A percentile compares a stretch with the other conserved stretches of the same genome.
phyloP scores from a whole-genome alignment of 2,888 invertebrate species.

The Philereme transversata region DNA sequence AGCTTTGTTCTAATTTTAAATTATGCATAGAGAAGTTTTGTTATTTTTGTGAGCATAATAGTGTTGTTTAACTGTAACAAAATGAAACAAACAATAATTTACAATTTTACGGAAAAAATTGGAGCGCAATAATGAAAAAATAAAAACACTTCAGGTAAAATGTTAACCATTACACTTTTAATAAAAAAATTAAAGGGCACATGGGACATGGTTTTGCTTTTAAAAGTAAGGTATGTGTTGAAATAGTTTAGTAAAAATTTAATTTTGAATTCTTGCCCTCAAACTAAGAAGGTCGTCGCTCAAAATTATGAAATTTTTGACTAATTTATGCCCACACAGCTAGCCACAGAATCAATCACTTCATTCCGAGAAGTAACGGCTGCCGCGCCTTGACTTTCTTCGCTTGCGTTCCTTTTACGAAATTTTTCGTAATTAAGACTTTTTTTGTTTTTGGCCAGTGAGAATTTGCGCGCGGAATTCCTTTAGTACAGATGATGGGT shows the following conservation, averaged over 20 bases:
- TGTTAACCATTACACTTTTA: background rate
- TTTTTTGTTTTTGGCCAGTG: constrained; percentile 47
- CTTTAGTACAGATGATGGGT: constrained; percentile 20
- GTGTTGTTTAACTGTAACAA: no score
- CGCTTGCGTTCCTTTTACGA: constrained; percentile 62
- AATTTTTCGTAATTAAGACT: constrained; percentile 71
- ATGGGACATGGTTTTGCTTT: background rate
- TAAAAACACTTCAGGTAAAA: no score
- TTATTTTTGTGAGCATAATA: no score
- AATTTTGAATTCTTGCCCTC: constrained; percentile 7
- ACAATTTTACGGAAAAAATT: no score
- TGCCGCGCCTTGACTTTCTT: constrained; percentile 60
- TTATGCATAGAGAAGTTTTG: no score
- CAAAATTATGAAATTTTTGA: constrained; percentile 16
- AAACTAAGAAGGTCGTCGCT: constrained; percentile 10
- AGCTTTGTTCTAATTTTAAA: no score
- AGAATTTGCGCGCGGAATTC: constrained; percentile 35
- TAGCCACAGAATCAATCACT: constrained; percentile 66
- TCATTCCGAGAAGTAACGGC: constrained; percentile 68
- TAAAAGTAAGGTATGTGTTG: background rate
- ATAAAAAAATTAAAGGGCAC: background rate
- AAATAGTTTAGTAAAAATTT: background rate
- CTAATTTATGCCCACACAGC: constrained; percentile 36
- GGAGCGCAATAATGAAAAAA: no score
- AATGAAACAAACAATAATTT: no score